Base-by-base conservation (phyloP, 2,797 vertebrate species). In the Gymnoscopelus microlampas region DNA sequence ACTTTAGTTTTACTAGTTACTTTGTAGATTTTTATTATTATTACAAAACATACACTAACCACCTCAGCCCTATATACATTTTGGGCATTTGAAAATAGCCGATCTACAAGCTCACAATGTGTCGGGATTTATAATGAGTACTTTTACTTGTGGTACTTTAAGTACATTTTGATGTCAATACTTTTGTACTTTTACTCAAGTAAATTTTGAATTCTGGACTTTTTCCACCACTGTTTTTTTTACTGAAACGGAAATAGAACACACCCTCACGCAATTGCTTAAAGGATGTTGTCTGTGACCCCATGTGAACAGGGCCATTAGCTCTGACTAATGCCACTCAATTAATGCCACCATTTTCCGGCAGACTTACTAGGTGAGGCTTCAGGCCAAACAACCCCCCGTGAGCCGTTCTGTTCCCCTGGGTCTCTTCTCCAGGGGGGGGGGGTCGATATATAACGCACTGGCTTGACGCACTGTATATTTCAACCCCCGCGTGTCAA, bases 401-500 rank as follows among this genome's bases (percentile, higher is more conserved):
- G 23, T 32, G 13, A 26, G 48, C 14, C 47, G 19, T 62, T 13
- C 23, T 51, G 8, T 23, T 19, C 12, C 19, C 50, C 50, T 15
- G n/a, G 12, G 50, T 13, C 48, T 49, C n/a, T 13, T 51, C 39
- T 44, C 8, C 3, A 13, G 12, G n/a, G 19, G 19, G 19, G 19
- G 19, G 19, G 12, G n/a, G 50, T 51, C 50, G 50, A 51, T 51
- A 51, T 0, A n/a, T n/a, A 19, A 19, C 50, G 44, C 48, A 35
- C 13, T 39, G 53, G n/a, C 14, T 55, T 55, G 39, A 10, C 39
- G 39, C 2, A 44, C 39, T 44, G 39, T 44, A 54, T 65, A 32
- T 44, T 65, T 55, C 12, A 13, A 48, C 53, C 53, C 29, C 54
- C 23, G 51, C 58, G n/a, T 66, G 67, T 71, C 70, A 70, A 35